Evolutionary conservation across 2,113 vertebrate species (phyloP).

Genomic region (Lycaon pictus): DNA sequence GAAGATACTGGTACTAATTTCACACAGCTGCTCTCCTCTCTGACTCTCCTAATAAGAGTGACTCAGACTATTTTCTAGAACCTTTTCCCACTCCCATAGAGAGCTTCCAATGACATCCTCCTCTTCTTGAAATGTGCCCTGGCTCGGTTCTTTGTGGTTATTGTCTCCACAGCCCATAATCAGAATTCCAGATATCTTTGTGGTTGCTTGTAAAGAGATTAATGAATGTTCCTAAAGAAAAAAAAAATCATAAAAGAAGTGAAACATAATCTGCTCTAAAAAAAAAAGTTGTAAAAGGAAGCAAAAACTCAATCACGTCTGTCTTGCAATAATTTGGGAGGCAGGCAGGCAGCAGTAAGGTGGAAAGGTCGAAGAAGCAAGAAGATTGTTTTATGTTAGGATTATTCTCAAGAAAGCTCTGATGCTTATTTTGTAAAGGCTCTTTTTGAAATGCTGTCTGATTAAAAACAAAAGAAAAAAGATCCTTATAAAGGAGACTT

Average conservation of each 20-base stretch:
- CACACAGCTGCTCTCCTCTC: constrained; percentile 5
- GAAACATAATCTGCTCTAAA: neutral
- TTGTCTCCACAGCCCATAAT: constrained; percentile 23
- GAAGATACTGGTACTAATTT: constrained; percentile 29
- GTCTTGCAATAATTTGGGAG: neutral
- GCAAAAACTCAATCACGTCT: neutral
- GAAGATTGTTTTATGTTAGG: neutral
- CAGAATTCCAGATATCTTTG: constrained; percentile 53
- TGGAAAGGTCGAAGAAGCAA: neutral
- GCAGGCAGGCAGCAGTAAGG: neutral
- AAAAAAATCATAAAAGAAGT: neutral
- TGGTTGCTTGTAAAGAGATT: constrained; percentile 14
- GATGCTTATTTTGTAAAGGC: neutral
- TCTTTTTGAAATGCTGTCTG: constrained; percentile 10
- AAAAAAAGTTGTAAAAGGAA: neutral
- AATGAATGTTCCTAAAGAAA: constrained; percentile 18
- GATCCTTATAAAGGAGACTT: neutral
- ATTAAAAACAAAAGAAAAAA: constrained; percentile 9
- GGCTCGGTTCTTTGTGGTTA: neutral
- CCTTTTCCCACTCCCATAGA: neutral
- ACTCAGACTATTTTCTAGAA: constrained; percentile 59
- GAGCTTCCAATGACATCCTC: neutral
- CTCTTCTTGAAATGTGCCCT: neutral
- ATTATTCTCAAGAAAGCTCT: neutral
- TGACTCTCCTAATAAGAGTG: neutral